Base-by-base conservation (phyloP, 2,113 vertebrate genomes). In the Coregonus clupeaformis region DNA sequence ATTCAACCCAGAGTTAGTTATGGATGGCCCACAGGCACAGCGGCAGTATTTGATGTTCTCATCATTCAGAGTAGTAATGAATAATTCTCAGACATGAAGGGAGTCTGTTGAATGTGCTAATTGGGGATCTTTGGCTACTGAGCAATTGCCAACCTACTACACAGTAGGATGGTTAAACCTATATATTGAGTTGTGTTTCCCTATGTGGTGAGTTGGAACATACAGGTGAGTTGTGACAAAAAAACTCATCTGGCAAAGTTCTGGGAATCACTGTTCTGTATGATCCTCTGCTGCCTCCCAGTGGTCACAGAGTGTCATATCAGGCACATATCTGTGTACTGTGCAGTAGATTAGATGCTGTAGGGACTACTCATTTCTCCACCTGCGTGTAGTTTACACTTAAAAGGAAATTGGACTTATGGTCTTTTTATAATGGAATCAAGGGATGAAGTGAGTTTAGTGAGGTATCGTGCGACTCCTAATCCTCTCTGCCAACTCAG, bases 381-480 rank as follows among this genome's bases (percentile, higher is more conserved):
- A 89, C 86, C 82, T 90, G 87, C 68, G 81, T 87, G 84, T 74
- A 73, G 81, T 88, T 89, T 82, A 18, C 20, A 88, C 77, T 77
- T 75, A 79, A 79, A 82, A 83, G 81, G 71, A 89, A 75, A 68
- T 69, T 86, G 78, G 88, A 85, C 82, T 87, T 84, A 82, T 81
- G 83, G 36, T 72, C 70, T 60, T 80, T 60, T 81, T 76, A 79
- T 89, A 88, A 89, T 87, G 80, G 85, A 85, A 86, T 90, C 82
- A 91, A 63, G 72, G 36, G 82, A 89, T 90, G 89, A 91, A 84
- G 89, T 81, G 80, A 89, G 82, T 83, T 88, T 75, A 89, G 82
- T 86, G 80, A 86, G 81, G 86, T 78, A 85, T 75, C 84, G 84
- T 90, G 87, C 84, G 75, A 91, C 86, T 80, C 36, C 68, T 62